A percentile compares a stretch with the other conserved stretches of the same genome.
These are phyloP conservation scores for Rhogogaster chlorosoma DNA, from an alignment of 2,888 invertebrate species.

Conservation along the genomic window DNA sequence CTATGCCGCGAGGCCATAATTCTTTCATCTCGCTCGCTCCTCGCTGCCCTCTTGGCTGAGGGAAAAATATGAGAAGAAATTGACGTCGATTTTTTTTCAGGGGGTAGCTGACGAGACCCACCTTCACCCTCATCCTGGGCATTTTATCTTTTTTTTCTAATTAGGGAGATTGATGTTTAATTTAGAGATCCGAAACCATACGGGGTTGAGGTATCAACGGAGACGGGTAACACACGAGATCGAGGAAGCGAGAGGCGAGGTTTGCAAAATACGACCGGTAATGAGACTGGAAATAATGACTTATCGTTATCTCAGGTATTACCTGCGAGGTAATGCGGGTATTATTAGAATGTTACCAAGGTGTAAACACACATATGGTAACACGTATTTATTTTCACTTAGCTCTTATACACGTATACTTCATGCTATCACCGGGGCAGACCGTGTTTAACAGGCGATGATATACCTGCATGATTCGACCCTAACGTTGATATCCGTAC, in stretches of 20 bases:
- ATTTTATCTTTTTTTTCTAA: background rate
- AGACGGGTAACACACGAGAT: background rate
- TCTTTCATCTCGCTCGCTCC: conserved; percentile 31
- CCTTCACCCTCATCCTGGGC: background rate
- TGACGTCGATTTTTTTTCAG: background rate
- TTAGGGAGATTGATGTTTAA: background rate
- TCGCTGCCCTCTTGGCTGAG: background rate
- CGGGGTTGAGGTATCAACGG: background rate
- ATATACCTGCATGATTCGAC: background rate
- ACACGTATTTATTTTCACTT: conserved; percentile 37
- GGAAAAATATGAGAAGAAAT: background rate
- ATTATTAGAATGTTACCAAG: conserved; percentile 47
- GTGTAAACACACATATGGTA: conserved; percentile 38
- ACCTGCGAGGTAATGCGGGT: conserved; percentile 37
- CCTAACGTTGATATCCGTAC: background rate
- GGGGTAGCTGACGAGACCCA: background rate
- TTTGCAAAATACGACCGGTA: background rate
- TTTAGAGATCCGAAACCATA: background rate
- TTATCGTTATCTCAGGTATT: conserved; percentile 31
- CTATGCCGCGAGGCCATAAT: conserved; percentile 44
- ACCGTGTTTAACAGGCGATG: background rate
- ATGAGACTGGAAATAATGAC: conserved; percentile 25
- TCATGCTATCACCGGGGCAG: background rate
- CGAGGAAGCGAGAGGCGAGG: background rate
- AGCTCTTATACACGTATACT: background rate